phyloP scores from a whole-genome alignment of 2,113 vertebrate species.

The Ophthalmolycus amberensis region DNA sequence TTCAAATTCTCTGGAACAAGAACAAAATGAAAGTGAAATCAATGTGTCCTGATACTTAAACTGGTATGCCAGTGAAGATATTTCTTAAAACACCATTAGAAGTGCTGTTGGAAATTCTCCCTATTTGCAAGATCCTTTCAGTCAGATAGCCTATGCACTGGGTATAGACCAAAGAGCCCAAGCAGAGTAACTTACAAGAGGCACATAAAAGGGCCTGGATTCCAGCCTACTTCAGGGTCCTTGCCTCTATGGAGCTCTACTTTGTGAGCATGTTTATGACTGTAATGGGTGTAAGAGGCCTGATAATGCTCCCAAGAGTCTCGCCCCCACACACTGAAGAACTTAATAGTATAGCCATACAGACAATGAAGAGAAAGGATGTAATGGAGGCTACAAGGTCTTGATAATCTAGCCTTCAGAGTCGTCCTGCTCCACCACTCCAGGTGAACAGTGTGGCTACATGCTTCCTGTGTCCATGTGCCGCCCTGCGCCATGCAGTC shows the following conservation, averaged over 20 bases:
- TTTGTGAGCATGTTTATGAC: conserved; percentile 57
- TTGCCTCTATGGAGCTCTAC: conserved; percentile 36
- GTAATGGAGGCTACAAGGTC: conserved; percentile 23
- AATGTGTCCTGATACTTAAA: conserved; percentile 15
- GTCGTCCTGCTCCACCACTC: neutral
- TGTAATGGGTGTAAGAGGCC: conserved; percentile 52
- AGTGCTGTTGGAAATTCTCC: conserved; percentile 10
- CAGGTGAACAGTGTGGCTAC: neutral
- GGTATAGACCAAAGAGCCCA: conserved; percentile 13
- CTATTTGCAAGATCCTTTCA: conserved; percentile 21
- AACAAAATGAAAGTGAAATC: conserved; percentile 35
- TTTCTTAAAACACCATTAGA: conserved; percentile 16
- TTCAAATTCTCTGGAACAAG: conserved; percentile 33
- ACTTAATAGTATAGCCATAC: conserved; percentile 38
- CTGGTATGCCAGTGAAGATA: conserved; percentile 7
- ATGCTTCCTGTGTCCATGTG: neutral
- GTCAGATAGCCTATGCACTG: neutral
- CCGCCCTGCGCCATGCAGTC: neutral
- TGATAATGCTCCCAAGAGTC: conserved; percentile 39
- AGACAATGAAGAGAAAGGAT: conserved; percentile 44
- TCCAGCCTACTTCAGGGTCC: conserved; percentile 27
- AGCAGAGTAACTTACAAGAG: conserved; percentile 34
- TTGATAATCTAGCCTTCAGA: conserved; percentile 16
- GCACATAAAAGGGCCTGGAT: conserved; percentile 35
- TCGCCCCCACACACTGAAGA: conserved; percentile 42